Conservation (phyloP, 2,113 vertebrate species). For the Gadus chalcogrammus region DNA sequence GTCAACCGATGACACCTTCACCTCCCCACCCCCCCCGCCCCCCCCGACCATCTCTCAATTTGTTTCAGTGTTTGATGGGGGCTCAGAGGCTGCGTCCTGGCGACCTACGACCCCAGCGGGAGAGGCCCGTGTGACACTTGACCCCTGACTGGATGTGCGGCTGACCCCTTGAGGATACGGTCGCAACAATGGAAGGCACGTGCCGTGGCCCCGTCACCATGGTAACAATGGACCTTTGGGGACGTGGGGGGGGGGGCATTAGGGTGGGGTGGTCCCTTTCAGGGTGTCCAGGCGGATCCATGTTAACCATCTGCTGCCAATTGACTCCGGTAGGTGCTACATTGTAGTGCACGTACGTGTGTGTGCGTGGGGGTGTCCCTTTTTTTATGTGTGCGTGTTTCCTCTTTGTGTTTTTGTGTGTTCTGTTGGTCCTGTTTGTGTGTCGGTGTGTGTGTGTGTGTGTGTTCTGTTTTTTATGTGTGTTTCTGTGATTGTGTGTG, state of each 20-base stretch:
- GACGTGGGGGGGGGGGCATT: conserved; percentile 21
- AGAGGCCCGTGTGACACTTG: conserved; percentile 67
- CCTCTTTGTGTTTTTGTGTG: background rate
- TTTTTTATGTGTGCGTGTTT: background rate
- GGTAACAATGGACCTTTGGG: conserved; percentile 82
- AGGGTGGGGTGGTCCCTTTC: conserved; percentile 36
- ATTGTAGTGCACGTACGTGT: conserved; percentile 14
- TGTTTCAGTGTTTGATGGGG: conserved; percentile 81
- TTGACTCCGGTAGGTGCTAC: conserved; percentile 43
- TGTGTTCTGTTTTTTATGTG: background rate
- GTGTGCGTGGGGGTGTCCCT: conserved; percentile 1
- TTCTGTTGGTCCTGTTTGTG: background rate
- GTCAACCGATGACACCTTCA: background rate
- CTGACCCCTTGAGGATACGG: conserved; percentile 79
- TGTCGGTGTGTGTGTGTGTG: background rate
- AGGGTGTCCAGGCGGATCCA: conserved; percentile 52
- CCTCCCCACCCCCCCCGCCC: background rate
- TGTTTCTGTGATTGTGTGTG: background rate
- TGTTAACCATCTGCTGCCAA: conserved; percentile 63
- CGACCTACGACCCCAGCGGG: conserved; percentile 75
- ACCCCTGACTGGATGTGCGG: conserved; percentile 73
- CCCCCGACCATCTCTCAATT: conserved; percentile 73
- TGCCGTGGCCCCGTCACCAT: conserved; percentile 83
- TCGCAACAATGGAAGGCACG: conserved; percentile 85
- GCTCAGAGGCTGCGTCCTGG: conserved; percentile 72